Evolutionary conservation across 2,888 invertebrate genomes (phyloP).

Genomic region (Diarsia rubi): DNA sequence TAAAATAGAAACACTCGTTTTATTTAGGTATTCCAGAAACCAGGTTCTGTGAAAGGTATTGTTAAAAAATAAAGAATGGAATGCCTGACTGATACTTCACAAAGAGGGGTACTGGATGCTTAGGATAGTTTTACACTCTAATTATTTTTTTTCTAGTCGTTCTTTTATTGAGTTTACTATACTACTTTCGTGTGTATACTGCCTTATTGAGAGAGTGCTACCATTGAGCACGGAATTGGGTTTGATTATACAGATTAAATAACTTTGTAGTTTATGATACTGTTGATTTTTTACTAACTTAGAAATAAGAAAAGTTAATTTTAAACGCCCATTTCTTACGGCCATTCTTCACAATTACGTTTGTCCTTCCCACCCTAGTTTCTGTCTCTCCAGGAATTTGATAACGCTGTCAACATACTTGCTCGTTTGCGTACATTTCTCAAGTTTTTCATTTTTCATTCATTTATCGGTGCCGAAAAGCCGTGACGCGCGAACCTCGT

Average conservation of each 20-base stretch:
- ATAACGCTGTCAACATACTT: too few species aligned
- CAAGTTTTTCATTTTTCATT: too few species aligned
- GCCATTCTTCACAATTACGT: too few species aligned
- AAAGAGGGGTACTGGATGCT: constrained; percentile 34
- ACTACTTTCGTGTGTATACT: not conserved
- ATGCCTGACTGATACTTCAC: constrained; percentile 33
- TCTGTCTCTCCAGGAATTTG: too few species aligned
- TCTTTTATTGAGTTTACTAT: constrained; percentile 39
- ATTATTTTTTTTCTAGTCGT: constrained; percentile 14
- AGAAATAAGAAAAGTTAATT: not conserved
- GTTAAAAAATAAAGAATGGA: constrained; percentile 28
- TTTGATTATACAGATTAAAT: not conserved
- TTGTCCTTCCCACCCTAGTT: too few species aligned
- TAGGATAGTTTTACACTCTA: constrained; percentile 38
- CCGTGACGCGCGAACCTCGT: too few species aligned
- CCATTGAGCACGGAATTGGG: not conserved
- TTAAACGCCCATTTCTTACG: not conserved
- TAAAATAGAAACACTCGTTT: not conserved
- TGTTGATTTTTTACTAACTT: not conserved
- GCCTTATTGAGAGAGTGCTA: not conserved
- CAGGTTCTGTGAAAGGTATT: constrained; percentile 1
- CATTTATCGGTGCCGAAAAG: too few species aligned
- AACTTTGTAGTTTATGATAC: not conserved
- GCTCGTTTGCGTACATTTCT: too few species aligned
- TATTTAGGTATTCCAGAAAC: not conserved